Base-by-base conservation (phyloP, 92 coral and sea anemone species). In the Metridium senile region DNA sequence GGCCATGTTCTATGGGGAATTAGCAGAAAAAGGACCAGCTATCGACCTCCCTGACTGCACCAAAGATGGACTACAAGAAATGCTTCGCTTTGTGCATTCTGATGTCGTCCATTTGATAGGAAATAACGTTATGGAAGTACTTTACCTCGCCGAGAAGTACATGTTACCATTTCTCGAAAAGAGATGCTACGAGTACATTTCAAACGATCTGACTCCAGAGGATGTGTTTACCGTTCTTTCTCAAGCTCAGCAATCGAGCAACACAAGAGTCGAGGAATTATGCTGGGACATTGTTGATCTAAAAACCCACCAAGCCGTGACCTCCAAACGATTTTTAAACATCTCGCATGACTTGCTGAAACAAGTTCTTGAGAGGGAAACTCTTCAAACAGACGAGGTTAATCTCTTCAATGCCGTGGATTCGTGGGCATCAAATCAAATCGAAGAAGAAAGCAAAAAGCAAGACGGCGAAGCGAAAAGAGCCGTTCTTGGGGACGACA, bases 71-170 rank as follows among this genome's bases (percentile, higher is more conserved):
- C 53, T 79, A 2, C 56, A 66, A 13, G 84, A 79, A 68, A 67
- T 79, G 29, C 77, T 79, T 69, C 84, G 69, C 65, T 79, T 32
- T 61, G 28, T 79, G 26, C 59, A 79, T 32, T 52, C 73, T 13
- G 84, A 79, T 46, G 62, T 34, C 18, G 77, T 79, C 18, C 26
- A 71, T 54, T 47, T 79, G 53, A 70, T 45, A 19, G 77, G 54
- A 59, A 79, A n/a, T 52, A 58, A 65, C 33, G 70, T 70, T 17
- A 79, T 69, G 76, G 76, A 79, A 32, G 77, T 79, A 31, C 61
- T 73, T 62, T 33, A 57, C 23, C 56, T 73, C 4, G 67, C 78
- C 29, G 68, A 73, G 13, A 73, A 73, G 27, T 73, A 73, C 67
- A 58, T 57, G 67, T 26, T 73, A 53, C 78, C 78, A 33, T 73